Percentiles rank a stretch among this genome's conserved stretches.
Conservation (phyloP, 2,797 vertebrate species). For the Anguilla obscura region DNA sequence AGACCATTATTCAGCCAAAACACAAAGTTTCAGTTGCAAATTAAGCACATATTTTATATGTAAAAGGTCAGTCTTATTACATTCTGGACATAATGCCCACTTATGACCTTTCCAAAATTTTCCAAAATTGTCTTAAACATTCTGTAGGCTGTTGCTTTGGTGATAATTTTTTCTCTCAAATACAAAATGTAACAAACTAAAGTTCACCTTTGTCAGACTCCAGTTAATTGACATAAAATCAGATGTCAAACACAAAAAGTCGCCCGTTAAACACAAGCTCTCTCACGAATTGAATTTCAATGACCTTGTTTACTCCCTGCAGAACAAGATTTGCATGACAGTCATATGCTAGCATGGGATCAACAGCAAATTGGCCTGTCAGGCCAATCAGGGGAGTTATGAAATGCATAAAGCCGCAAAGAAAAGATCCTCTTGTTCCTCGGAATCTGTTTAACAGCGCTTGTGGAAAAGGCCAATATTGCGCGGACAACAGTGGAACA, state of each 20-base stretch:
- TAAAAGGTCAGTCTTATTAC: not conserved
- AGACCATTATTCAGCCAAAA: not conserved
- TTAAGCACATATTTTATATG: not conserved
- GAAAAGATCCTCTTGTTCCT: constrained; percentile 16
- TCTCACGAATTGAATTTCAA: not conserved
- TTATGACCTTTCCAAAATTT: not conserved
- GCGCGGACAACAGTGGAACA: not conserved
- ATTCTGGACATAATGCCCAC: not conserved
- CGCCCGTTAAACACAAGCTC: not conserved
- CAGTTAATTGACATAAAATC: not conserved
- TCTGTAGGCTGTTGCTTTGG: not conserved
- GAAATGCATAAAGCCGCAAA: constrained; percentile 31
- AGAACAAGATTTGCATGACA: constrained; percentile 39
- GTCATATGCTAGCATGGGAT: constrained; percentile 43
- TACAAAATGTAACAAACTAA: not conserved
- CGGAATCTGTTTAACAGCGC: not conserved
- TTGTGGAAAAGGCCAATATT: not conserved
- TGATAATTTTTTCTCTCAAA: not conserved
- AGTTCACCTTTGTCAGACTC: not conserved
- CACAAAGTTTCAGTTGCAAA: not conserved
- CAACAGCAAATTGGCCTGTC: constrained; percentile 34
- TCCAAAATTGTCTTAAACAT: not conserved
- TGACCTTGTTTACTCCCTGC: constrained; percentile 2
- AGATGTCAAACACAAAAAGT: not conserved
- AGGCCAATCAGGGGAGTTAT: constrained; percentile 31